Evolutionary conservation across 2,888 invertebrate species (phyloP), one percentile per base, ranked within the genome.

Genomic region (Stenurella melanura): DNA sequence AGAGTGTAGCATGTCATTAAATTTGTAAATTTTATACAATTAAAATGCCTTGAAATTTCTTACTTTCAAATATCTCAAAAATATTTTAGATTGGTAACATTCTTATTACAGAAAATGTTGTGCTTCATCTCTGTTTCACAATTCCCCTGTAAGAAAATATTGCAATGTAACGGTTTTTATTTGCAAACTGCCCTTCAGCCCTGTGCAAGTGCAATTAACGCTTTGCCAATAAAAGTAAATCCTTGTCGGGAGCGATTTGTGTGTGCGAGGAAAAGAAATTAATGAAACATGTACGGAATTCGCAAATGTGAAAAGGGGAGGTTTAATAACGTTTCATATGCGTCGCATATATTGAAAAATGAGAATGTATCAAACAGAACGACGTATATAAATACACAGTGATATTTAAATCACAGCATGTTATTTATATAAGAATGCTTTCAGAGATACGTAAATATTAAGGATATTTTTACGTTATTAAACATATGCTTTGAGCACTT

Each of bases 281-380:
- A 74, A 70, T 57, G 74, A 63, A 74, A 74, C 70, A 74, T 70
- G 74, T 74, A 70, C 69, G 69, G 74, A 69, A 70, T 74, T 60
- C 70, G 26, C 15, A 74, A 72, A 63, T 72, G 61, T 50, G 72
- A 72, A 61, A 63, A 63, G 72, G 72, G 72, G 72, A 63, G 10
- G 50, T 21, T 61, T 72, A 72, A 72, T 72, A 67, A 50, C 67
- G 54, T 67, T 66, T 26, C 67, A 54, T 67, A 72, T 63, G 61
- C 72, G 72, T 63, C 61, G 72, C 34, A 50, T 63, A 70, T 60
- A 63, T 61, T 72, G 72, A 72, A 72, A 72, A 72, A 72, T 72
- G 72, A 72, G 63, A 42, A 15, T 34, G 42, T 42, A 12, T 50
- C 50, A 50, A 38, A 26, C 42, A 21, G 61, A 26, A 63, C 63